Percentiles rank a stretch among this genome's conserved stretches.
phyloP scores from a whole-genome alignment of 92 coral and sea anemone species.

The Parazoanthus atlanticus region DNA sequence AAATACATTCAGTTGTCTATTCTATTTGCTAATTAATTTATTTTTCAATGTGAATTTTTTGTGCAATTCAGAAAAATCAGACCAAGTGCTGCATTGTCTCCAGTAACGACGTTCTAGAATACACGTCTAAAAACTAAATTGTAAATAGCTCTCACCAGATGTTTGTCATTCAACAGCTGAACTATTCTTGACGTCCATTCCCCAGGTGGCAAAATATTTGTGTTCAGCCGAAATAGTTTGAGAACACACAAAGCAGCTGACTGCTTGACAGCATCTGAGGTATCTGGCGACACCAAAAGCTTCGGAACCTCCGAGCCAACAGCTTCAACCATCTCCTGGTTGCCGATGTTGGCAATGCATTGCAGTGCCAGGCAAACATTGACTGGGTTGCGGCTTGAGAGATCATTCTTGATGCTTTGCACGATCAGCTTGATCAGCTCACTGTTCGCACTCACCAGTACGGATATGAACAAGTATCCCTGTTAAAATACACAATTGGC shows the following conservation, averaged over 20 bases:
- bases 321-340: conserved; percentile 96
- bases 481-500: not conserved
- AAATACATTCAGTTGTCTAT: too few species aligned
- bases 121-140: not conserved
- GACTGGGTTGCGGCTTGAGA: conserved; percentile 95
- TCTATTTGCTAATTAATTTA: too few species aligned
- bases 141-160: conserved; percentile 66
- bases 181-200: conserved; percentile 99
- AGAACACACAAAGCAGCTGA: conserved; percentile 94
- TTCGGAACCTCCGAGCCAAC: conserved; percentile 96
- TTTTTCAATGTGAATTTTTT: too few species aligned
- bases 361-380: conserved; percentile 94
- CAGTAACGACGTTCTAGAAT: too few species aligned
- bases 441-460: conserved; percentile 96
- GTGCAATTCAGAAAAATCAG: too few species aligned
- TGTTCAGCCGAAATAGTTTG: conserved; percentile 84
- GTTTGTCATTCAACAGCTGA: conserved; percentile 94
- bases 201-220: conserved; percentile 86
- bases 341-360: conserved; percentile 97
- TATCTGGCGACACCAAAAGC: conserved; percentile 93
- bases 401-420: conserved; percentile 96
- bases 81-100: too few species aligned
- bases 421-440: conserved; percentile 93
- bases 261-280: conserved; percentile 96
- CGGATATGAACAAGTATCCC: conserved; percentile 96